Base-by-base conservation (phyloP, 92 coral and sea anemone genomes). In the Epizoanthus rinbou region DNA sequence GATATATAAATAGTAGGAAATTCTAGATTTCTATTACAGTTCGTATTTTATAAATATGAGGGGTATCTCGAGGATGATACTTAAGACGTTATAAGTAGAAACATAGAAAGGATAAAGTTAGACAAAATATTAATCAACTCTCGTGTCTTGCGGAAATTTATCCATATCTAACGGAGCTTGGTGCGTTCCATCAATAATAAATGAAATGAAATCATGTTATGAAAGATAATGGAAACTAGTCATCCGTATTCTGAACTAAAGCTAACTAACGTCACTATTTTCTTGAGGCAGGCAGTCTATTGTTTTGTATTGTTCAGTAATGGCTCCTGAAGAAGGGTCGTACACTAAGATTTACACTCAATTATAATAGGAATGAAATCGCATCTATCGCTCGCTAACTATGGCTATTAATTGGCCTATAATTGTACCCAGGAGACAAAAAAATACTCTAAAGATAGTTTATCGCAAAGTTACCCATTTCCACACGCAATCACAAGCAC, bases 181-280 rank as follows among this genome's bases (percentile, higher is more conserved):
- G 63, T 78, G 70, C 53, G 59, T 78, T 52, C 70, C 10, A 78
- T 78, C 71, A 78, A 78, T 78, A 78, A 78, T 78, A 78, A 22
- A 78, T 78, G 71, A 62, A 41, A 57, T 23, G 71, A 62, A 41
- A 57, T 43, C 58, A 39, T 62, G 71, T 50, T n/a, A 35, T 50
- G 2, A 4, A 5, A 25, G 50, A 78, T 28, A 63, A 60, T 39
- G 64, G 66, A 57, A 37, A 14, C 64, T 63, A 22, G 10, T 39
- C 69, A 53, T 39, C 66, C 82, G 35, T 78, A 78, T 39, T 62
- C 82, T 28, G 31, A 28, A 28, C 31, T 28, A 28, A 28, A 28
- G 31, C 43, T 37, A 19, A 78, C 63, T 78, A 63, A 41, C 71
- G 69, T 60, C 82, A 78, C 58, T 60, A 22, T 62, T 64, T 24